These are phyloP conservation scores for Hypercompe scribonia DNA, from an alignment of 2,888 invertebrate genomes.

Conservation along the genomic window DNA sequence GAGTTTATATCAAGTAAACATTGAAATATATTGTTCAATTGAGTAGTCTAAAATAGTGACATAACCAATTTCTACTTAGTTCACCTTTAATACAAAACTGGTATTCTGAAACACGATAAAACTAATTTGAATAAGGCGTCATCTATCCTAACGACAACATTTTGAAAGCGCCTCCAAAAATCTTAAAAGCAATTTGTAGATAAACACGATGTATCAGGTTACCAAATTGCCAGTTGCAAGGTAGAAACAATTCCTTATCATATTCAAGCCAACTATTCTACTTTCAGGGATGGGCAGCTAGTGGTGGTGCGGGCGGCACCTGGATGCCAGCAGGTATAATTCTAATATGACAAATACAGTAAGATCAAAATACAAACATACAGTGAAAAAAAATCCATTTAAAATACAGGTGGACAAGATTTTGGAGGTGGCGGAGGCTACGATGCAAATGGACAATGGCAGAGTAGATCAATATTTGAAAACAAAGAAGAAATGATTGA, in stretches of 20 bases:
- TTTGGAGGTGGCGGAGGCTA: slow-evolving; percentile 74
- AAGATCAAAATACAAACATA: slow-evolving; percentile 27
- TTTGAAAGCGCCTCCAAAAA: not conserved
- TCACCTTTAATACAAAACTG: too few species aligned
- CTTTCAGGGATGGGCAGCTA: slow-evolving; percentile 80
- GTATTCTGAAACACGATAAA: too few species aligned
- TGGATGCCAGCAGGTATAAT: slow-evolving; percentile 85
- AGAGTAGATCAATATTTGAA: slow-evolving; percentile 73
- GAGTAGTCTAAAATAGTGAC: too few species aligned
- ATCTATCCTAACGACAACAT: too few species aligned
- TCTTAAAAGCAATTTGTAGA: not conserved
- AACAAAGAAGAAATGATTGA: slow-evolving; percentile 46
- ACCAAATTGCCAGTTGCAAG: not conserved
- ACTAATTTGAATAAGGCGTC: too few species aligned
- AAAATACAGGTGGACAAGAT: slow-evolving; percentile 75
- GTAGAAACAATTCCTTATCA: not conserved
- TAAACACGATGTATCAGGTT: not conserved
- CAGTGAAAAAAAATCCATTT: slow-evolving; percentile 56
- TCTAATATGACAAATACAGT: slow-evolving; percentile 59
- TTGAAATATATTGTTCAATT: too few species aligned
- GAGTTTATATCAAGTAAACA: too few species aligned
- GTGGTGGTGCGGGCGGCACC: slow-evolving; percentile 78
- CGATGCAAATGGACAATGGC: slow-evolving; percentile 83
- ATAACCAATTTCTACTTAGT: too few species aligned
- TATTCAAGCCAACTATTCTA: slow-evolving; percentile 3